Evolutionary conservation across 2,888 invertebrate species (phyloP).

Genomic region (Drosophila picticornis): DNA sequence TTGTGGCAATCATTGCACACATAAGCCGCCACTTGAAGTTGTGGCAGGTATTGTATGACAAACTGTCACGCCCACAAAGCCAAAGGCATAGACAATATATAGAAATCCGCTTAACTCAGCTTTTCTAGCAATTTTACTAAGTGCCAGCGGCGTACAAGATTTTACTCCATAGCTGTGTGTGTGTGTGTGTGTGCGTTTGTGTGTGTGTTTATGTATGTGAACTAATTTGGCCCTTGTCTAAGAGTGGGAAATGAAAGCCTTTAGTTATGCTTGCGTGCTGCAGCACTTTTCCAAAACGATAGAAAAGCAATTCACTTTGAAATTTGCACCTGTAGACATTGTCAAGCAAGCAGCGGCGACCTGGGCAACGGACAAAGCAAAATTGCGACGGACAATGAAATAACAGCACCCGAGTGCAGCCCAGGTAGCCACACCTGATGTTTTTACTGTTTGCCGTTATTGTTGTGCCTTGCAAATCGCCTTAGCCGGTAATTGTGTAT

Average conservation of each 20-base stretch:
- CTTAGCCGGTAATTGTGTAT: conserved; percentile 79
- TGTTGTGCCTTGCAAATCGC: conserved; percentile 70
- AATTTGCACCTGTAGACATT: conserved; percentile 81
- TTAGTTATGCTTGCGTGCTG: conserved; percentile 70
- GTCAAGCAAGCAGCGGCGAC: conserved; percentile 63
- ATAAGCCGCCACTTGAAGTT: conserved; percentile 59
- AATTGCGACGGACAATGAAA: conserved; percentile 62
- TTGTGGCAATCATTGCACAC: conserved; percentile 57
- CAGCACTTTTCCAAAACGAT: conserved; percentile 80
- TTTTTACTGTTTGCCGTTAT: conserved; percentile 23
- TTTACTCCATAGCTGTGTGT: conserved; percentile 33
- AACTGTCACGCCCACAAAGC: conserved; percentile 53
- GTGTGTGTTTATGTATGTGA: conserved; percentile 26
- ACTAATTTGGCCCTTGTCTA: conserved; percentile 66
- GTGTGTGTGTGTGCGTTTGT: conserved; percentile 9
- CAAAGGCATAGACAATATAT: conserved; percentile 35
- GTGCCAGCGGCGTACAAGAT: conserved; percentile 60
- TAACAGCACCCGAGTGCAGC: conserved; percentile 70
- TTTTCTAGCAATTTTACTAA: conserved; percentile 68
- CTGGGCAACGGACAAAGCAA: conserved; percentile 25
- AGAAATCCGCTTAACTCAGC: conserved; percentile 67
- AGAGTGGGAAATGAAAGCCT: conserved; percentile 36
- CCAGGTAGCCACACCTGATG: conserved; percentile 59
- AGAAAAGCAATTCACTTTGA: conserved; percentile 82
- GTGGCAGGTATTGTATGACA: conserved; percentile 55